Conservation (phyloP, 2,888 invertebrate species). For the Spialia ferax region DNA sequence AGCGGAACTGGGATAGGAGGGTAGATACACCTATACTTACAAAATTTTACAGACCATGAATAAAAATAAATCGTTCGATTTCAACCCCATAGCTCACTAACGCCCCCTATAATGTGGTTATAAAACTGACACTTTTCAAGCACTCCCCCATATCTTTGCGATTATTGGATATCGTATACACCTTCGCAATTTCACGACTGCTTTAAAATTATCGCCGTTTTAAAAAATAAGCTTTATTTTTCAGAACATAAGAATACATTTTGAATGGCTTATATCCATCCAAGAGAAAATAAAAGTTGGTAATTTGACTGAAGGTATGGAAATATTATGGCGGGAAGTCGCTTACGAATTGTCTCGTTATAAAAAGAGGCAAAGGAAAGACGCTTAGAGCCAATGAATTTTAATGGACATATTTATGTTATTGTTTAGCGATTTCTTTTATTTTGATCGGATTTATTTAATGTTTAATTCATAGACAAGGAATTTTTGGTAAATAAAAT, state of each 20-base stretch:
- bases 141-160: conserved; percentile 65
- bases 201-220: conserved; percentile 14
- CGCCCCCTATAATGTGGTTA: conserved; percentile 62
- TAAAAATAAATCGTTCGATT: conserved; percentile 53
- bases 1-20: conserved; percentile 8
- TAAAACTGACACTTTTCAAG: conserved; percentile 72
- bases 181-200: conserved; percentile 43
- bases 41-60: conserved; percentile 45
- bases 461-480: conserved; percentile 34
- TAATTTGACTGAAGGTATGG: conserved; percentile 64
- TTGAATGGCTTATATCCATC: background rate
- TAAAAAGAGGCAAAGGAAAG: conserved; percentile 66
- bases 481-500: conserved; percentile 20
- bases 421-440: conserved; percentile 52
- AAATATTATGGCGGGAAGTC: conserved; percentile 78
- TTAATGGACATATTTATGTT: conserved; percentile 58
- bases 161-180: conserved; percentile 66
- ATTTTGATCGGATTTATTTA: conserved; percentile 48
- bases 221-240: conserved; percentile 10
- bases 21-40: background rate
- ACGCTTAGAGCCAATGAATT: conserved; percentile 75
- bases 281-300: conserved; percentile 36
- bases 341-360: conserved; percentile 80
- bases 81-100: conserved; percentile 58
- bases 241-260: background rate